A percentile compares a stretch with the other conserved stretches of the same genome.
These are phyloP conservation scores for Callorhinus ursinus DNA, from an alignment of 2,113 vertebrate species.

Conservation along the genomic window DNA sequence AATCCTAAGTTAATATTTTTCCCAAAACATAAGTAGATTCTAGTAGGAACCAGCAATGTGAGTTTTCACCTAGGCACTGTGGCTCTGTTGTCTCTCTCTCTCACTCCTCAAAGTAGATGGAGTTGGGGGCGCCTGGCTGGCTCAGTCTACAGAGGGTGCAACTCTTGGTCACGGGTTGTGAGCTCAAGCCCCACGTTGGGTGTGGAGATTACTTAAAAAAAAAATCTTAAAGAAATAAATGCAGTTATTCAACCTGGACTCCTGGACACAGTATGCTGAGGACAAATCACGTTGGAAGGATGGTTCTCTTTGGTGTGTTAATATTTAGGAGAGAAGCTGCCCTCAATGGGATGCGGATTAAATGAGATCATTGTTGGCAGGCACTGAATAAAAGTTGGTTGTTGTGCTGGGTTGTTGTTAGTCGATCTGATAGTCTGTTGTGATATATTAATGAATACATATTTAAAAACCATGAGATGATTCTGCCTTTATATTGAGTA, in stretches of 20 bases:
- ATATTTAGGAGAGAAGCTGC: constrained; percentile 25
- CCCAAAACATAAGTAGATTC: neutral
- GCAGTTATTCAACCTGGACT: neutral
- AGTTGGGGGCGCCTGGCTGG: neutral
- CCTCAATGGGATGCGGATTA: neutral
- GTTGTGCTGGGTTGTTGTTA: neutral
- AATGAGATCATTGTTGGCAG: neutral
- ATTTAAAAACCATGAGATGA: neutral
- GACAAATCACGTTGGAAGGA: neutral
- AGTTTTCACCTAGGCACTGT: neutral
- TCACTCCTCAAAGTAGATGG: neutral
- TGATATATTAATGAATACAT: neutral
- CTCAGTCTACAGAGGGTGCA: neutral
- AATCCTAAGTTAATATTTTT: neutral
- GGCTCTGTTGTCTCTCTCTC: neutral
- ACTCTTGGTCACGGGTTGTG: neutral
- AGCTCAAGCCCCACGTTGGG: neutral
- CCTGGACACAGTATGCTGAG: neutral
- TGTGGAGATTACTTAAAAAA: neutral
- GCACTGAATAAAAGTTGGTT: neutral
- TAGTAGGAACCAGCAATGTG: neutral
- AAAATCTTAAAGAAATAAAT: neutral
- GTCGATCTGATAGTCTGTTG: neutral
- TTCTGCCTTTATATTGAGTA: neutral
- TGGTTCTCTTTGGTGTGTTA: neutral